Evolutionary conservation across 2,797 vertebrate species (phyloP).

Genomic region (Sarcoramphus papa): DNA sequence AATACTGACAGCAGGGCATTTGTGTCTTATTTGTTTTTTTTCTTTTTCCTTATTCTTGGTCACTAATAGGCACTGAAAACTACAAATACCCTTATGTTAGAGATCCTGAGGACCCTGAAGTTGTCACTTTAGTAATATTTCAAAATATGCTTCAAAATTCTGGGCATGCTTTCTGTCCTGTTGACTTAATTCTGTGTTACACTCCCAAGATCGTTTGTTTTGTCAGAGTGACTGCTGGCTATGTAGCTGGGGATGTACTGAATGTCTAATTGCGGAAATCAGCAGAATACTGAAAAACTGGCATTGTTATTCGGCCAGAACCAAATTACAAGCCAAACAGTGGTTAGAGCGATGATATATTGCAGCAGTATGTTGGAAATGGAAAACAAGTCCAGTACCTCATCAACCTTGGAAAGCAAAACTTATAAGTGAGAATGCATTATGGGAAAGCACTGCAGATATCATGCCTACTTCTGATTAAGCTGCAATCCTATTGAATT

Average conservation of each 20-base stretch:
- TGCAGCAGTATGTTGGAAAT: background rate
- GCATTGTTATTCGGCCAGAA: slow-evolving; percentile 11
- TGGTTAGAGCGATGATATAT: background rate
- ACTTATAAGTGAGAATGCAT: background rate
- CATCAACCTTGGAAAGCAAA: background rate
- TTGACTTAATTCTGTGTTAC: slow-evolving; percentile 26
- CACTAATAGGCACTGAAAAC: background rate
- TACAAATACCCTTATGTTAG: background rate
- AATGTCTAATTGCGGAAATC: slow-evolving; percentile 40
- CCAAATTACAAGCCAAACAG: background rate
- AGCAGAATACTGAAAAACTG: slow-evolving; percentile 23
- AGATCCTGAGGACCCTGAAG: background rate
- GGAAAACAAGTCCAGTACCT: background rate
- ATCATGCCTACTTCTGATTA: background rate
- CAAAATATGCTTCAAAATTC: slow-evolving; percentile 14
- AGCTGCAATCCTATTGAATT: background rate
- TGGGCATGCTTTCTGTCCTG: background rate
- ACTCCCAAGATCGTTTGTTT: background rate
- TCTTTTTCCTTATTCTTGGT: background rate
- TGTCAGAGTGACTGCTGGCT: slow-evolving; percentile 18
- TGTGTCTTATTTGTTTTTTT: background rate
- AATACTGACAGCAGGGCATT: background rate
- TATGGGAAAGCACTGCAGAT: background rate
- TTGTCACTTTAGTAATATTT: background rate
- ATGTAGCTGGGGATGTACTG: background rate